Percentiles rank a stretch among this genome's conserved stretches.
Evolutionary conservation across 1,140 invertebrate genomes (phyloP).

Genomic region (Teleopsis dalmanni): DNA sequence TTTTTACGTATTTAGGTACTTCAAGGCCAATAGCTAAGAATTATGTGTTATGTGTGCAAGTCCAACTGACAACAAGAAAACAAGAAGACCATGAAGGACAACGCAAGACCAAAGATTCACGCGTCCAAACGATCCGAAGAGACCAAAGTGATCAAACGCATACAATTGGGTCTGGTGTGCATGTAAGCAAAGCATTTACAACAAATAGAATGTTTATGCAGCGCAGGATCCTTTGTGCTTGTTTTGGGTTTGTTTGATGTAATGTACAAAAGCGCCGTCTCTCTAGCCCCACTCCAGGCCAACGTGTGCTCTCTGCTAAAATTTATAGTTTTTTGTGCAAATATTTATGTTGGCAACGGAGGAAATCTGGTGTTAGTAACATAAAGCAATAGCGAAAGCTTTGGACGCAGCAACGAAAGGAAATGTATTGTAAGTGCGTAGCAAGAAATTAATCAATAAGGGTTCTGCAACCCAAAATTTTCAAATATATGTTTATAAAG

Average conservation of each 20-base stretch:
- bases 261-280: no score
- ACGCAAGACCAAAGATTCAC: no score
- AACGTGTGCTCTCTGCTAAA: neutral
- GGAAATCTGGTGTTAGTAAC: slow-evolving; percentile 1
- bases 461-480: no score
- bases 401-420: neutral
- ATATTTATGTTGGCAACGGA: slow-evolving; percentile 9
- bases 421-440: neutral
- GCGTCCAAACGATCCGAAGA: no score
- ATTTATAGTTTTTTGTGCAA: slow-evolving; percentile 6
- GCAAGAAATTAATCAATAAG: no score
- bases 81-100: slow-evolving; percentile 1
- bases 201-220: no score
- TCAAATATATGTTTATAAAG: no score
- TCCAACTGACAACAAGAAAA: neutral
- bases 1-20: slow-evolving; percentile 9
- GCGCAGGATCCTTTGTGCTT: neutral
- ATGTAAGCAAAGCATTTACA: no score
- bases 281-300: no score
- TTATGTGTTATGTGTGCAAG: neutral
- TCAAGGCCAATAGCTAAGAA: slow-evolving; percentile 9
- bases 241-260: neutral
- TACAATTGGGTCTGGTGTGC: no score
- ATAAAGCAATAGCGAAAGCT: neutral
- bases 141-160: no score